Conservation (phyloP, 2,888 invertebrate genomes). For the Germaria angustata region DNA sequence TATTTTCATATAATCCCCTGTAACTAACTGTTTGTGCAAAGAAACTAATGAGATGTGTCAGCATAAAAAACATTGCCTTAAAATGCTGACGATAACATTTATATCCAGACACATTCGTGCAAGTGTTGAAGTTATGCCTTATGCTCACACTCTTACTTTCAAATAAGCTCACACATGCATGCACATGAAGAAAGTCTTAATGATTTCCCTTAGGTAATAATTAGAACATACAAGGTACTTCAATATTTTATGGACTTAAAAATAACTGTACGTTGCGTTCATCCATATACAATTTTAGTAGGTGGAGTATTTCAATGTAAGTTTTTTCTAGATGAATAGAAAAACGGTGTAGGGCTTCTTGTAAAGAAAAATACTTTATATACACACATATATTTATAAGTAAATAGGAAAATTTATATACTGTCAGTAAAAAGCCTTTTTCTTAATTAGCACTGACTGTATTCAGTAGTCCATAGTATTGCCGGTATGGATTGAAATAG, state of each 20-base stretch:
- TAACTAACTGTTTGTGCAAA: conserved; percentile 1
- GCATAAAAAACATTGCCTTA: conserved; percentile 46
- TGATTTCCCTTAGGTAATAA: neutral
- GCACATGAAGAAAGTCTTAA: neutral
- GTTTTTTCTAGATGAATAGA: too few relatives aligned
- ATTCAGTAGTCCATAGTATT: too few relatives aligned
- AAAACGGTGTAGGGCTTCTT: too few relatives aligned
- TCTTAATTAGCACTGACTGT: too few relatives aligned
- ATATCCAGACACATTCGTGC: conserved; percentile 56
- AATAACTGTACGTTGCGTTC: neutral
- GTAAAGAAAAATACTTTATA: too few relatives aligned
- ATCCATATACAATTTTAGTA: neutral
- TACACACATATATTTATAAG: too few relatives aligned
- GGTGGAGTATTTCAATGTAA: too few relatives aligned
- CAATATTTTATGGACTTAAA: neutral
- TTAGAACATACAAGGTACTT: neutral
- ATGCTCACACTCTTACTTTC: neutral
- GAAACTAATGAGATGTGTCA: conserved; percentile 57
- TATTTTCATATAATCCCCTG: neutral
- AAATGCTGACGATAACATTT: conserved; percentile 61
- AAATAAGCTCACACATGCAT: neutral
- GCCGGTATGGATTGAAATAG: too few relatives aligned
- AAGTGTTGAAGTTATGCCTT: conserved; percentile 56
- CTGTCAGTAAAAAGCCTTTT: too few relatives aligned
- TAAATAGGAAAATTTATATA: too few relatives aligned